Percentiles rank a stretch among this genome's conserved stretches.
These are phyloP conservation scores for Leptinotarsa defecta DNA, from an alignment of 1,140 invertebrate genomes.

Conservation along the genomic window DNA sequence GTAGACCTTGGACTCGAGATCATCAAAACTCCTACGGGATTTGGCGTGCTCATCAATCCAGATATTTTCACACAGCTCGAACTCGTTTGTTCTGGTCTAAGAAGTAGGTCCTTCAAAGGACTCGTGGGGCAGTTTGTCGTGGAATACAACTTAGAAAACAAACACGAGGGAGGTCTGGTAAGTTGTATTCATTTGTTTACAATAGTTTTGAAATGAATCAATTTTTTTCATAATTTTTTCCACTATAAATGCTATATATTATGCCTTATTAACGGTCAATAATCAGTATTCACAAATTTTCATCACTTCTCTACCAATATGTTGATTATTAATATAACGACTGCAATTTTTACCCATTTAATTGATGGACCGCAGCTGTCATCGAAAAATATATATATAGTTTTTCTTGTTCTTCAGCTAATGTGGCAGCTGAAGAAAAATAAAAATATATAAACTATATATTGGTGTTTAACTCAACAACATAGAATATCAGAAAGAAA, in stretches of 20 bases:
- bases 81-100: constrained; percentile 40
- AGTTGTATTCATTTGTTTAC: constrained; percentile 37
- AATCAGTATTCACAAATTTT: background rate
- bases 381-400: too few relatives aligned
- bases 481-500: too few relatives aligned
- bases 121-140: constrained; percentile 67
- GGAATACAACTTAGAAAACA: constrained; percentile 66
- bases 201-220: background rate
- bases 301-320: background rate
- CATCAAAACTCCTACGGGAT: too few relatives aligned
- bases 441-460: too few relatives aligned
- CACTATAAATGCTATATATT: background rate
- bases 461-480: too few relatives aligned
- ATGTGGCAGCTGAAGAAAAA: too few relatives aligned
- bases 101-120: constrained; percentile 56
- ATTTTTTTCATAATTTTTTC: background rate
- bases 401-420: too few relatives aligned
- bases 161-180: constrained; percentile 59
- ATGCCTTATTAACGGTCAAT: background rate
- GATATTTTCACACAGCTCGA: constrained; percentile 59
- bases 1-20: too few relatives aligned
- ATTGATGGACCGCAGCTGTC: background rate
- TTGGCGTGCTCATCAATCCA: constrained; percentile 56
- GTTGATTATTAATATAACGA: background rate
- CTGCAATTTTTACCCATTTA: background rate